A percentile compares a stretch with the other conserved stretches of the same genome.
Evolutionary conservation across 2,888 invertebrate genomes (phyloP).

Genomic region (Clitarchus hookeri): DNA sequence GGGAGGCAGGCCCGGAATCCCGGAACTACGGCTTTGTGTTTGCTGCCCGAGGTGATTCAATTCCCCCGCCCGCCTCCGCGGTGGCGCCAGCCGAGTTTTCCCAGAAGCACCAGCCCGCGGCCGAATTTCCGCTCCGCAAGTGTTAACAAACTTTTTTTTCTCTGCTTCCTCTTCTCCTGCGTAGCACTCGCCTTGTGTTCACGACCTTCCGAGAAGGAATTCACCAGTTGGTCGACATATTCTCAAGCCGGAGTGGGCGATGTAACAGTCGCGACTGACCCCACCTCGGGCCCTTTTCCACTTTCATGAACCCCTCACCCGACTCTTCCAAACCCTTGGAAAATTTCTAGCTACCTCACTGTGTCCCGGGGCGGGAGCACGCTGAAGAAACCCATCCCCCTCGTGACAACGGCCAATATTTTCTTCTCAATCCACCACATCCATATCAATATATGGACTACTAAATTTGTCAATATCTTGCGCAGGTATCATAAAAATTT

Average conservation of each 20-base stretch:
- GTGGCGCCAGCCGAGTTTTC: background rate
- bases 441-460: too few species aligned
- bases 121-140: background rate
- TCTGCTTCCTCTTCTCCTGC: background rate
- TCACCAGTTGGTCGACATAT: background rate
- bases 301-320: too few species aligned
- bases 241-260: background rate
- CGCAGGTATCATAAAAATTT: too few species aligned
- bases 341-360: too few species aligned
- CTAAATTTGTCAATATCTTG: too few species aligned
- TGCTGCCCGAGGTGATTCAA: background rate
- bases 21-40: background rate
- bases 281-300: too few species aligned
- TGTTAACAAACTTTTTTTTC: background rate
- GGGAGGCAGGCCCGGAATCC: background rate
- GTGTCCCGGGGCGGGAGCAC: too few species aligned
- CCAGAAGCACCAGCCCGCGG: background rate
- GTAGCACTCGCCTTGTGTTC: background rate
- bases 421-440: too few species aligned
- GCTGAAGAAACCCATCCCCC: too few species aligned
- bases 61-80: background rate
- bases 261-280: too few species aligned
- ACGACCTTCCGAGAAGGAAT: background rate
- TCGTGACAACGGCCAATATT: too few species aligned
- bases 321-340: too few species aligned